Base-by-base conservation (phyloP, 2,888 invertebrate species). In the Nomada hirtipes region DNA sequence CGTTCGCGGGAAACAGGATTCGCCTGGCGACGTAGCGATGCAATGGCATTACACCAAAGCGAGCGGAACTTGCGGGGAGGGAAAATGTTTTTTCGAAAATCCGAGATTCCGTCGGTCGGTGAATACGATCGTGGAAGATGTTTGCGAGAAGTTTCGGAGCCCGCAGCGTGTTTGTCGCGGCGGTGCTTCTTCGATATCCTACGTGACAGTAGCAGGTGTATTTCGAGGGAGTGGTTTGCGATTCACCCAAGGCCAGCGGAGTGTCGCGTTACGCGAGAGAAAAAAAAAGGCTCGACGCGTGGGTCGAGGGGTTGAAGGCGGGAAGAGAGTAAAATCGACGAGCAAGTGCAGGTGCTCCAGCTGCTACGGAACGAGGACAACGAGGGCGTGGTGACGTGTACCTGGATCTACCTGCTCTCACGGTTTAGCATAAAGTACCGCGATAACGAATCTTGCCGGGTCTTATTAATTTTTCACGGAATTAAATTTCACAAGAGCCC, bases 401-500 rank as follows among this genome's bases (percentile, higher is more conserved):
- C 57, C 26, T 18, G 44, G 26, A 57, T 65, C 15, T 55, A 57
- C 36, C 36, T 36, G 36, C 36, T 7, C 36, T 9, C 36, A 7
- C 7, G 0, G 36, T 36, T 36, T 36, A 36, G 36, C 36, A 7
- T 36, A 36, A 36, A 36, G 36, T 36, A 36, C 36, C 36, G 36
- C 7, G 36, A 7, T 7, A 36, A 36, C 36, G 36, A 36, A 36
- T 7, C 4, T 4, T 7, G 36, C 36, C 36, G 36, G 36, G 36
- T 44, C 13, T 53, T n/a, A 47, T 73, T n/a, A 50, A 74, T 73
- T 73, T 65, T 74, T 59, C 74, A 15, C 13, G 26, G 20, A 42
- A 65, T 44, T 23, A 57, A 42, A 59, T 52, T 50, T n/a, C n/a
- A 18, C 42, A 57, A 18, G 42, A 20, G 36, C 29, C 42, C 36